Evolutionary conservation across 2,113 vertebrate species (phyloP).

Genomic region (Etia nguti): DNA sequence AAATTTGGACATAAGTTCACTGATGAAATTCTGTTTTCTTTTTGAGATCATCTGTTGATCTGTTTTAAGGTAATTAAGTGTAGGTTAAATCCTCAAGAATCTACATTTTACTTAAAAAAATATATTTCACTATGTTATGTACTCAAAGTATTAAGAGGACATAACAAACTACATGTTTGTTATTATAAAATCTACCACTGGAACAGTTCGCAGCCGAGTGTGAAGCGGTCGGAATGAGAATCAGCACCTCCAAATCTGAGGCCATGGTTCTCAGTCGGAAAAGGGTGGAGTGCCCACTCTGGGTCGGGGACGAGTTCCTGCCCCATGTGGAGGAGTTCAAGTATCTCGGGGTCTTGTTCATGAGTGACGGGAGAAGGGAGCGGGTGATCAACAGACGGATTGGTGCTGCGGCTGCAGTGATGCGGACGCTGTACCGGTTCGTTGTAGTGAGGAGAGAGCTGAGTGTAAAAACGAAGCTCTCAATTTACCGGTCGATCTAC

Average conservation of each 20-base stretch:
- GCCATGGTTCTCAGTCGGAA: background rate
- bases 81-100: background rate
- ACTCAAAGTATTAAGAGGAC: background rate
- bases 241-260: background rate
- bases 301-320: background rate
- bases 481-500: rapidly evolving
- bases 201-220: rapidly evolving
- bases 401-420: too few relatives aligned
- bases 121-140: background rate
- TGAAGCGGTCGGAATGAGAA: background rate
- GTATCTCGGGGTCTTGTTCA: background rate
- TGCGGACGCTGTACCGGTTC: too few relatives aligned
- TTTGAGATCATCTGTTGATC: background rate
- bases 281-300: background rate
- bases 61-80: background rate
- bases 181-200: background rate
- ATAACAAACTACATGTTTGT: background rate
- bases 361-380: background rate
- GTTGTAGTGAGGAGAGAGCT: rapidly evolving
- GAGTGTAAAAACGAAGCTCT: background rate
- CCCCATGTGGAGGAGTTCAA: background rate
- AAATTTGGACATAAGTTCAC: background rate
- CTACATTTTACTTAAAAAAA: background rate
- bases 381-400: too few relatives aligned
- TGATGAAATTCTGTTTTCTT: background rate